Base-by-base conservation (phyloP, 2,888 invertebrate species). In the Cataglyphis albicans region DNA sequence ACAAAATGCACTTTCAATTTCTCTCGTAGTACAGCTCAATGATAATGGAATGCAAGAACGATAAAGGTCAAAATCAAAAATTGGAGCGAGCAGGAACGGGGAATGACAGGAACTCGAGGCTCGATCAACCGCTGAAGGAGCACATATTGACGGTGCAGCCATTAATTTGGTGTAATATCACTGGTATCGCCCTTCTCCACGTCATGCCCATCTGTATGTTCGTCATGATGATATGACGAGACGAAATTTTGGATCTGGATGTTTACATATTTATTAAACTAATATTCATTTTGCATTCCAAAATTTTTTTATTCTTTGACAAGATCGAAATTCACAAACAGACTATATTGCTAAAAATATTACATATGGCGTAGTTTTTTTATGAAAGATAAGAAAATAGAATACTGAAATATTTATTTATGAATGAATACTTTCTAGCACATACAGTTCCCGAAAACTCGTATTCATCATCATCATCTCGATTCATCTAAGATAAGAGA, bases 141-240 rank as follows among this genome's bases (percentile, higher is more conserved):
- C 57, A 75, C 35, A 55, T 64, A 44, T 67, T 61, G 35, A 73
- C 64, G 18, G 84, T 89, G 7, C 93, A 93, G 2, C 96, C 96
- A 0, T 94, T 97, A n/a, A 96, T 96, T 89, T 97, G 97, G 97
- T 94, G 93, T 65, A 97, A 96, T 90, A 95, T 96, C 21, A 95
- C 96, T 83, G 93, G 94, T 38, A 96, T 97, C 64, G 92, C 94
- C 1, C 10, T 95, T 12, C 94, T 96, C 48, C 96, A 97, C 88
- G n/a, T 96, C 0, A 82, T 95, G 0, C 95, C 95, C 3, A 0
- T 95, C 0, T 89, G 95, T 81, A 94, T 94, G 82, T 90, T 96
- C 9, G 0, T 94, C 6, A 91, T 92, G n/a, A 21, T 94, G 90
- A 90, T 93, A 93, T 83, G 82, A 88, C 7, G 82, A 93, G 61